Evolutionary conservation across 2,113 vertebrate species (phyloP), one percentile per base, ranked within the genome.

Genomic region (Sebastes schlegelii): DNA sequence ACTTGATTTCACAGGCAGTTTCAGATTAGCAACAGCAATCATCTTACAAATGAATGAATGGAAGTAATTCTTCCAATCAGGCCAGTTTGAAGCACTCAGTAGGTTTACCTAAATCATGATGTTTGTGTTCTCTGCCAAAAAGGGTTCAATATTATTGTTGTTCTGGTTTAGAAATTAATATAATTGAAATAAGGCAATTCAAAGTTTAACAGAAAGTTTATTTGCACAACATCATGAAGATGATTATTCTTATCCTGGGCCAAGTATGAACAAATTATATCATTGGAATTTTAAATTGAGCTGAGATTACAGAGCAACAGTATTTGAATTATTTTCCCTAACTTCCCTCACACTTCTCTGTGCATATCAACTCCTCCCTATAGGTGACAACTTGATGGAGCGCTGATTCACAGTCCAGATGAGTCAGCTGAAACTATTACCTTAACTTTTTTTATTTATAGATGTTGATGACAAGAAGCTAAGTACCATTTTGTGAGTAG

Each of bases 241-340:
- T n/a, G 10, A 72, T 65, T 46, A 4, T 62, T 48, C 23, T 40
- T 23, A 54, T 45, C 34, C 14, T 45, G 4, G 11, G 2, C 16
- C 16, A 11, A 62, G 9, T 63, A 34, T 72, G 2, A 71, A 61
- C 5, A 17, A 45, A 52, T 1, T 0, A 54, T 54, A 54, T 52
- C 8, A 21, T 16, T 40, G 5, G 34, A 45, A 54, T 71, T 6
- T 71, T 4, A n/a, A 51, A 51, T 3, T 17, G 40, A 79, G 10
- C 19, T 71, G 57, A 52, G 67, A 26, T 66, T 61, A 17, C 8
- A 77, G 51, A 65, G 34, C 45, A 76, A 55, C 13, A 17, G 3
- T 12, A 42, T 45, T 40, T 49, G 19, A 34, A 21, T 34, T 40
- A 3, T 34, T 34, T 34, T 34, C 34, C 34, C 34, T 34, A 34